Conservation (phyloP, 2,113 vertebrate genomes). For the Oryzias curvinotus region DNA sequence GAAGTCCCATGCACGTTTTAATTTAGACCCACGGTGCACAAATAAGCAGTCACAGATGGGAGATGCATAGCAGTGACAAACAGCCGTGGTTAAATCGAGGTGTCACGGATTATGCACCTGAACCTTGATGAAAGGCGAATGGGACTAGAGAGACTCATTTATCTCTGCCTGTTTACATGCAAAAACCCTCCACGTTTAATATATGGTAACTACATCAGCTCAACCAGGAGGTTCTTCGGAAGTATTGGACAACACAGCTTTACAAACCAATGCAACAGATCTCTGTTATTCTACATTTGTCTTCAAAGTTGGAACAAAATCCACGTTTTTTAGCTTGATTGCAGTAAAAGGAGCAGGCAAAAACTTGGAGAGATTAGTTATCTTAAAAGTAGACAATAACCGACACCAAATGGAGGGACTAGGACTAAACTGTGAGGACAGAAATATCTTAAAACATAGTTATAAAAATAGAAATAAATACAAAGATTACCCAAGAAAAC, state of each 20-base stretch:
- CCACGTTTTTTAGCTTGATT: not conserved
- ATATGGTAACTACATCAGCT: too few relatives aligned
- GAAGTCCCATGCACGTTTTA: not conserved
- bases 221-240: too few relatives aligned
- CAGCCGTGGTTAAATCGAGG: conserved; percentile 39
- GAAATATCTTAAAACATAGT: too few relatives aligned
- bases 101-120: conserved; percentile 23
- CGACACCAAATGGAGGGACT: too few relatives aligned
- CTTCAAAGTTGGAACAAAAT: conserved; percentile 15
- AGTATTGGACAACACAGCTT: not conserved
- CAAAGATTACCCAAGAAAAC: too few relatives aligned
- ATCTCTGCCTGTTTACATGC: not conserved
- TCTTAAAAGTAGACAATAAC: too few relatives aligned
- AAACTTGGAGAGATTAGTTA: too few relatives aligned
- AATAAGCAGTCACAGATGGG: not conserved
- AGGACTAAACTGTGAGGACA: too few relatives aligned
- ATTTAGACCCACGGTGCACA: not conserved
- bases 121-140: conserved; percentile 45
- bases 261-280: conserved; percentile 7
- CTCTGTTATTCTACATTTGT: not conserved
- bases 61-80: conserved; percentile 40
- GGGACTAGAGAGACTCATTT: conserved; percentile 13
- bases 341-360: too few relatives aligned
- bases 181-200: too few relatives aligned
- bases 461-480: too few relatives aligned